Conservation (phyloP, 1,140 invertebrate genomes). For the Geopemphigus sp. region DNA sequence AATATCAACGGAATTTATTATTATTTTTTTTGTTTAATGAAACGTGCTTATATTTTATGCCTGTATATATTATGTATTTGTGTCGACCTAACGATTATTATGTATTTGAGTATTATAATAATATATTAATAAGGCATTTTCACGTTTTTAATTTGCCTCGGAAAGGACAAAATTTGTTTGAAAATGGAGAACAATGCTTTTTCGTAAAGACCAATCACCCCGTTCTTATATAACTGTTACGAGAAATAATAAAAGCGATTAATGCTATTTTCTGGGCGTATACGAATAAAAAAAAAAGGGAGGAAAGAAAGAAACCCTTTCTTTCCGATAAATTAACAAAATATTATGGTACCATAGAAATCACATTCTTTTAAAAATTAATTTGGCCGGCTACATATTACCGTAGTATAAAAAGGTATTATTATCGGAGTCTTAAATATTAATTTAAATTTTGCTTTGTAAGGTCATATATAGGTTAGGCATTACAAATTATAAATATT, state of each 20-base stretch:
- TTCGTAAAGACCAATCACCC: not conserved
- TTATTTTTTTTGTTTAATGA: not conserved
- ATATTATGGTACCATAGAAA: constrained; percentile 13
- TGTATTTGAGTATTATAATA: not conserved
- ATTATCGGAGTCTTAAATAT: not conserved
- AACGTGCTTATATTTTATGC: not conserved
- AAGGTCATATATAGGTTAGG: too few species aligned
- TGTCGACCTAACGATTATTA: not conserved
- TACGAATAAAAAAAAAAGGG: not conserved
- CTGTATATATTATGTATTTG: not conserved
- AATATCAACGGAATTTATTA: constrained; percentile 12
- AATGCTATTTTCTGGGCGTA: not conserved
- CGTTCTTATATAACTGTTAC: not conserved
- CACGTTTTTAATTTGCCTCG: not conserved
- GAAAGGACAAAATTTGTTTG: not conserved
- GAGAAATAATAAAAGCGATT: not conserved
- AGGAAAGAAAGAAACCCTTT: not conserved
- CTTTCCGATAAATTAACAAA: not conserved
- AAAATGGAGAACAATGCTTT: not conserved
- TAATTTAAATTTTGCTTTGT: too few species aligned
- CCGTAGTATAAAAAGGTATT: not conserved
- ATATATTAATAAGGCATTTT: not conserved
- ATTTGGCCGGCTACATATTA: not conserved
- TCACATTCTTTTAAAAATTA: constrained; percentile 6
- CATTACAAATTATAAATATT: too few species aligned